Evolutionary conservation across 2,797 vertebrate genomes (phyloP).

Genomic region (Dendrocincla fuliginosa): DNA sequence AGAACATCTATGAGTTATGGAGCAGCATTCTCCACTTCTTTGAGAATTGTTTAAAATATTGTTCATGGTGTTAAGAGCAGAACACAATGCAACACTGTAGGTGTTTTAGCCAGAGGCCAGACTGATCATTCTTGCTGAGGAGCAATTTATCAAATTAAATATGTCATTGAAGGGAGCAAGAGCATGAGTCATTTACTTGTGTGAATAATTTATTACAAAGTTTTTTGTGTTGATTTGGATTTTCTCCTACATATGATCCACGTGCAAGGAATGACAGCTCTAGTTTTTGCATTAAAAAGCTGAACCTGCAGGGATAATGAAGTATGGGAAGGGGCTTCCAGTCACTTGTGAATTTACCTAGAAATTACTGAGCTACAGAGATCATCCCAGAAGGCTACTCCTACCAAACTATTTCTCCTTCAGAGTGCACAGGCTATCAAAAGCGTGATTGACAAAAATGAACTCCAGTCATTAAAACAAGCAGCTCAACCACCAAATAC

Average conservation of each 20-base stretch:
- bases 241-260: not conserved
- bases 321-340: not conserved
- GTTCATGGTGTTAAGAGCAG: not conserved
- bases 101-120: not conserved
- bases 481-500: not conserved
- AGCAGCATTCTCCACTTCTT: not conserved
- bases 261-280: not conserved
- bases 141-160: not conserved
- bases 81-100: not conserved
- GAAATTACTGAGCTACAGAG: not conserved
- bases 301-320: not conserved
- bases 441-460: not conserved
- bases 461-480: not conserved
- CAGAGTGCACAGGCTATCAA: not conserved
- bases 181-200: not conserved
- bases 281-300: not conserved
- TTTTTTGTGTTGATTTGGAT: not conserved
- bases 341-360: not conserved
- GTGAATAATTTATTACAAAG: not conserved
- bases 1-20: not conserved
- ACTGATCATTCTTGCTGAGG: accelerated
- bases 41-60: not conserved
- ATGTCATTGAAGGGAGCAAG: not conserved
- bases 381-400: not conserved
- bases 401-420: not conserved